Percentiles rank a stretch among this genome's conserved stretches.
Conservation (phyloP, 2,797 vertebrate genomes). For the Eidolon dupreanum region DNA sequence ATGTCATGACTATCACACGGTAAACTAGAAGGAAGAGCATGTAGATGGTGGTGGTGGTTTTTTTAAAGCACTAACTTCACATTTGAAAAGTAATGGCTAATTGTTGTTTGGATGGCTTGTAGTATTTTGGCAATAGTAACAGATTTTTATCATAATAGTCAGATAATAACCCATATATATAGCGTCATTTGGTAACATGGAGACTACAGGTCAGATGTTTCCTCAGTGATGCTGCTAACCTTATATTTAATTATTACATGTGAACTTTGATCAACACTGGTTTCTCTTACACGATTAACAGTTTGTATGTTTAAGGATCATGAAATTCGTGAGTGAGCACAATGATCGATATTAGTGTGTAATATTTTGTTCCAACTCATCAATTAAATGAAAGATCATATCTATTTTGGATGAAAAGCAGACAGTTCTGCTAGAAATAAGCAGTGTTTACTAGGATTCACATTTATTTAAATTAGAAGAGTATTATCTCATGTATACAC, state of each 20-base stretch:
- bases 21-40: background rate
- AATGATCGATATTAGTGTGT: background rate
- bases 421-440: background rate
- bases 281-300: background rate
- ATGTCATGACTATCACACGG: background rate
- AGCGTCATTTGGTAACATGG: background rate
- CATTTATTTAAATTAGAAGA: background rate
- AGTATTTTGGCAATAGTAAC: background rate
- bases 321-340: background rate
- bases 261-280: background rate
- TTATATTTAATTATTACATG: background rate
- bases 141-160: background rate
- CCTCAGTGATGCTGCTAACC: background rate
- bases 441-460: background rate
- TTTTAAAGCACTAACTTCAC: background rate
- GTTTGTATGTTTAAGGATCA: background rate
- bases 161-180: too few species aligned
- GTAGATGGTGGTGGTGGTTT: background rate
- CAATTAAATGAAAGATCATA: background rate
- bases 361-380: background rate
- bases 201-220: background rate
- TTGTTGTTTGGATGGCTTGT: background rate
- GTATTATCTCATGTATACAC: fast-evolving
- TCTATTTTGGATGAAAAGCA: background rate
- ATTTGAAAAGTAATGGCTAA: background rate